Evolutionary conservation across 2,888 invertebrate genomes (phyloP).

Genomic region (Pristionchus exspectatus): DNA sequence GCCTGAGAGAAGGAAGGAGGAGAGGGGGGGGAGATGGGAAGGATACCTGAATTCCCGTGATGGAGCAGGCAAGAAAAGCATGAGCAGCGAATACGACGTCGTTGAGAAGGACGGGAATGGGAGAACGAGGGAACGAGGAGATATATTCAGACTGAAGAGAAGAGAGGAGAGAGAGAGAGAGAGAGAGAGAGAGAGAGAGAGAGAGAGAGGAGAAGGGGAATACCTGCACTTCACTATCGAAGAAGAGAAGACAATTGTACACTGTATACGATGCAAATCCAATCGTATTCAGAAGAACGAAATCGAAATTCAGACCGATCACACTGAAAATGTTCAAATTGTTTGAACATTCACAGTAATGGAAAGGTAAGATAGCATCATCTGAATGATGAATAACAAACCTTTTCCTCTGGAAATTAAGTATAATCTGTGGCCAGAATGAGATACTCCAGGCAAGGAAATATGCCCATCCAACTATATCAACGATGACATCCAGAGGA

Average conservation of each 20-base stretch:
- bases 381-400: slow-evolving; percentile 74
- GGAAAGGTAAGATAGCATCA: neutral
- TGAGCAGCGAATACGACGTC: slow-evolving; percentile 97
- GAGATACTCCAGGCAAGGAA: slow-evolving; percentile 98
- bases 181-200: neutral
- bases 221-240: slow-evolving; percentile 88
- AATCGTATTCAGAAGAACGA: slow-evolving; percentile 90
- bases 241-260: slow-evolving; percentile 93
- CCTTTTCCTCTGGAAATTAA: slow-evolving; percentile 91
- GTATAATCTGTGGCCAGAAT: slow-evolving; percentile 97
- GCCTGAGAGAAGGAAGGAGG: neutral
- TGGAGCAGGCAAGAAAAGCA: slow-evolving; percentile 88
- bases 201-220: neutral
- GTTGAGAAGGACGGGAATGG: slow-evolving; percentile 94
- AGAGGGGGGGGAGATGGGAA: neutral
- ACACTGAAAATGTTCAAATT: slow-evolving; percentile 85
- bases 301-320: slow-evolving; percentile 96
- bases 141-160: slow-evolving; percentile 87
- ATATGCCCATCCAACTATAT: slow-evolving; percentile 97
- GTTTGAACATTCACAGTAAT: neutral
- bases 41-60: slow-evolving; percentile 87
- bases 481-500: slow-evolving; percentile 72
- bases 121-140: slow-evolving; percentile 88
- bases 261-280: slow-evolving; percentile 93
- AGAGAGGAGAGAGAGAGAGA: slow-evolving; percentile 71